These are phyloP conservation scores for Hetaerina titia DNA, from an alignment of 2,888 invertebrate species.

Conservation along the genomic window DNA sequence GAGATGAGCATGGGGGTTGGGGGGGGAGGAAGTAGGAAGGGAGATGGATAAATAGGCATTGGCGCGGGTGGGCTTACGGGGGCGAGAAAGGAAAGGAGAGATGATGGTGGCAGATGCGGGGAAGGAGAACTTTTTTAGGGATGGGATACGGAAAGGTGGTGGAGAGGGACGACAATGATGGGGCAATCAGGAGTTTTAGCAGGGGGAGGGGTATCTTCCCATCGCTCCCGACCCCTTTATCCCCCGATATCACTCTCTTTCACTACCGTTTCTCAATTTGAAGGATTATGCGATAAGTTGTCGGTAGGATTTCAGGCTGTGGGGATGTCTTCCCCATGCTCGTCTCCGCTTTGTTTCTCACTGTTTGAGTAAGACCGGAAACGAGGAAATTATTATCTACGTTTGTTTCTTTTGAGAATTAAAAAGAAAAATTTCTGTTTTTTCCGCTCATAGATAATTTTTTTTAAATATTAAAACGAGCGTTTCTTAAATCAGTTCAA, in stretches of 20 bases:
- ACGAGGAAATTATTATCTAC: too few species aligned
- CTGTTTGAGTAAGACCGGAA: too few species aligned
- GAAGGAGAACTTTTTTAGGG: background rate
- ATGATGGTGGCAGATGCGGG: background rate
- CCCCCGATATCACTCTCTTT: background rate
- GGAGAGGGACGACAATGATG: background rate
- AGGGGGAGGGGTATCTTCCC: background rate
- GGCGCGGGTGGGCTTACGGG: background rate
- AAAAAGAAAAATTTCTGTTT: too few species aligned
- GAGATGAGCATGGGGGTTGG: background rate
- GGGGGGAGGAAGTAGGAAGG: background rate
- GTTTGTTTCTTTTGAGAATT: too few species aligned
- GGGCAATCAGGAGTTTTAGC: background rate
- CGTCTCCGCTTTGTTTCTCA: background rate
- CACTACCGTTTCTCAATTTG: background rate
- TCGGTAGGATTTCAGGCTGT: background rate
- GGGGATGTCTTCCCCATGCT: background rate
- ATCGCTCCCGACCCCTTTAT: background rate
- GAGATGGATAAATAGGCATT: background rate
- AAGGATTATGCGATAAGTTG: background rate
- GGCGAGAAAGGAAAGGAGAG: background rate
- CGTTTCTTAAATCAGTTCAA: too few species aligned
- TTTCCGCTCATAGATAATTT: too few species aligned
- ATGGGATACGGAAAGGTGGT: background rate
- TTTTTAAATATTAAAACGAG: too few species aligned